Conservation (phyloP, 1,140 invertebrate species). For the Drosophila serrata region DNA sequence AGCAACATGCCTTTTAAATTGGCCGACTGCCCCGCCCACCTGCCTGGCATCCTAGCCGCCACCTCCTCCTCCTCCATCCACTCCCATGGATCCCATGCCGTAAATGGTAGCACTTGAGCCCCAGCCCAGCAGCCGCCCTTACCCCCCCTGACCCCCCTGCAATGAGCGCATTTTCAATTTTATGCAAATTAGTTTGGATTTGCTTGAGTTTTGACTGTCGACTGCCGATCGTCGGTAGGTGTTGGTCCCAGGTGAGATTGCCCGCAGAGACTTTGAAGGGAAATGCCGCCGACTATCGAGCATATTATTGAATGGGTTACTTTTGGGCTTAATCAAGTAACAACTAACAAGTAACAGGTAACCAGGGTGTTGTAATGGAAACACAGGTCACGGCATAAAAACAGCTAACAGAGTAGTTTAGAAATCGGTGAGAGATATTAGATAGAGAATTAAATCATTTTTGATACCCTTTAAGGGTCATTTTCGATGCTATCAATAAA, state of each 20-base stretch:
- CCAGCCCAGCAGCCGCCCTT: not conserved
- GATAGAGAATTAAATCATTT: too few species aligned
- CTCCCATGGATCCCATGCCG: conserved; percentile 11
- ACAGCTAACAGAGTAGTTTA: not conserved
- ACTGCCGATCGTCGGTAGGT: conserved; percentile 9
- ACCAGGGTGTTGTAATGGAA: conserved; percentile 6
- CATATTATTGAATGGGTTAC: not conserved
- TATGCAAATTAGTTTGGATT: conserved; percentile 75
- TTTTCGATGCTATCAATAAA: too few species aligned
- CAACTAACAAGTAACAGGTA: not conserved
- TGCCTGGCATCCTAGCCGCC: conserved; percentile 12
- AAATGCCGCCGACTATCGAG: not conserved
- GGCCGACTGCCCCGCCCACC: conserved; percentile 63
- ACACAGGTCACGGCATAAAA: not conserved
- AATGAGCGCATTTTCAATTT: conserved; percentile 74
- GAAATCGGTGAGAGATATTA: not conserved
- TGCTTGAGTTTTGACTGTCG: conserved; percentile 19
- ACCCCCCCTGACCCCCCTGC: not conserved
- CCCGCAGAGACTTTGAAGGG: conserved; percentile 23
- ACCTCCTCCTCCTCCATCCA: conserved; percentile 1
- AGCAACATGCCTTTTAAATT: conserved; percentile 70
- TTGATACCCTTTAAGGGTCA: too few species aligned
- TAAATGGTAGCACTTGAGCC: conserved; percentile 17
- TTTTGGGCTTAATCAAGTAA: conserved; percentile 6
- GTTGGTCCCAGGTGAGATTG: conserved; percentile 36